Percentiles rank a stretch among this genome's conserved stretches.
Conservation (phyloP, 2,888 invertebrate genomes). For the Trachelus tabidus region DNA sequence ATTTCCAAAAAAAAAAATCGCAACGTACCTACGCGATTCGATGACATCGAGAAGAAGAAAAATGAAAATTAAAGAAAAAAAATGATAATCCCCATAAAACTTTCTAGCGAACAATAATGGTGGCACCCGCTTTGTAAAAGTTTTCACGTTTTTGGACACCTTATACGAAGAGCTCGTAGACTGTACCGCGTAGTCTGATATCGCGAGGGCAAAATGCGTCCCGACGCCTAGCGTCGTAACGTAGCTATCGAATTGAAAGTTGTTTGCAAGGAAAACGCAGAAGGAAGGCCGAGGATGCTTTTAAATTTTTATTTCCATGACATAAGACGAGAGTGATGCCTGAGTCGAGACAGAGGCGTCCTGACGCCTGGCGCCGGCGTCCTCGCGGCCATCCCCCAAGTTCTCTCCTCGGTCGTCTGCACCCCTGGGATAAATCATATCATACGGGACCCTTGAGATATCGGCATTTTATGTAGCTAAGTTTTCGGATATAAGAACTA, state of each 20-base stretch:
- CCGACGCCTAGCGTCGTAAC: too few relatives aligned
- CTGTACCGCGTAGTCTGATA: too few relatives aligned
- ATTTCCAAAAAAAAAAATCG: too few relatives aligned
- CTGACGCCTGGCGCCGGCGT: conserved; percentile 20
- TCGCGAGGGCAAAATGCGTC: too few relatives aligned
- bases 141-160: too few relatives aligned
- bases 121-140: too few relatives aligned
- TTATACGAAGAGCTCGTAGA: too few relatives aligned
- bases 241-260: background rate
- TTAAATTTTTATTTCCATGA: background rate
- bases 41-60: too few relatives aligned
- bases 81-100: too few relatives aligned
- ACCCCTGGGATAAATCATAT: conserved; percentile 20
- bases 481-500: conserved; percentile 23
- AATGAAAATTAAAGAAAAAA: too few relatives aligned
- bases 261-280: background rate
- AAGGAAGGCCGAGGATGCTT: background rate
- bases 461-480: conserved; percentile 25
- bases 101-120: too few relatives aligned
- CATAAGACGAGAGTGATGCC: conserved; percentile 2
- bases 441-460: conserved; percentile 17
- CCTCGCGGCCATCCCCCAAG: background rate
- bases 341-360: conserved; percentile 16
- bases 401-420: conserved; percentile 13
- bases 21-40: too few relatives aligned